phyloP scores from a whole-genome alignment of 2,888 invertebrate species.

The Cryptus armator region DNA sequence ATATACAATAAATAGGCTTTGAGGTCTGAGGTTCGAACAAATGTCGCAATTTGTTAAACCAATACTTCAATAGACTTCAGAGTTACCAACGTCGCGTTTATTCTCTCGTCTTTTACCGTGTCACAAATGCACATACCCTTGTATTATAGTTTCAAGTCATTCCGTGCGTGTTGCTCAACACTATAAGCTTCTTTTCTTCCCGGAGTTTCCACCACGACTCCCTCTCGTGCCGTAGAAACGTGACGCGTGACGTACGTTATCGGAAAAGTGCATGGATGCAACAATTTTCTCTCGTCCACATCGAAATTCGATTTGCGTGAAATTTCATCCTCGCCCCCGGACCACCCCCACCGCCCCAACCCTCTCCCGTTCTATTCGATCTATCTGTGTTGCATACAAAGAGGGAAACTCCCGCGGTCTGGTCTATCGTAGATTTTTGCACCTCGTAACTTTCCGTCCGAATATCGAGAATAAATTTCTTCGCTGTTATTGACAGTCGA shows the following conservation, averaged over 20 bases:
- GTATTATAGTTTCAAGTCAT: neutral
- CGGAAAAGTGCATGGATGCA: slow-evolving; percentile 15
- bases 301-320: slow-evolving; percentile 15
- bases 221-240: neutral
- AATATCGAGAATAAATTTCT: slow-evolving; percentile 21
- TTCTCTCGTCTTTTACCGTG: slow-evolving; percentile 22
- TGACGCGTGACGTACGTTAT: neutral
- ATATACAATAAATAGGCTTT: neutral
- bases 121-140: neutral
- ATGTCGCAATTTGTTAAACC: slow-evolving; percentile 28
- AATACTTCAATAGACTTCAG: too few species aligned
- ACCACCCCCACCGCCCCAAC: neutral
- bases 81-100: neutral
- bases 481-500: neutral
- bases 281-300: slow-evolving; percentile 12
- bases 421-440: neutral
- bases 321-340: neutral
- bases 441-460: neutral
- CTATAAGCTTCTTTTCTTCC: slow-evolving; percentile 8
- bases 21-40: neutral
- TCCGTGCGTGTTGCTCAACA: neutral
- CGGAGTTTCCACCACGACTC: neutral
- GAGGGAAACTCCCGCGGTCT: neutral
- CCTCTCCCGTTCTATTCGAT: neutral
- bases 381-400: neutral